Conservation (phyloP, 2,797 vertebrate species). For the Buceros bicornis region DNA sequence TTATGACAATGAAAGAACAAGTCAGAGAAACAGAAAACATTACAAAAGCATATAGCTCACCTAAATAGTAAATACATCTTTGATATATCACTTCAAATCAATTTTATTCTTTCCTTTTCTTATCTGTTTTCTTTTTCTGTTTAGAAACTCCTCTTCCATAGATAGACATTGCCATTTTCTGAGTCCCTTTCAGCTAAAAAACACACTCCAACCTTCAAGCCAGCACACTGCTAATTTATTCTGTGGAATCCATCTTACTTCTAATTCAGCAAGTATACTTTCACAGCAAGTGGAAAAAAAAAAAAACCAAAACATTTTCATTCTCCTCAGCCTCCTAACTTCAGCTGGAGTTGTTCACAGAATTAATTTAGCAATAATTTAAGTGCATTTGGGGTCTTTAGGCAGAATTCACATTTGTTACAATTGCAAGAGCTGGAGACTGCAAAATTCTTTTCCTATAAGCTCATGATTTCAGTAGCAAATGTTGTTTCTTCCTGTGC, state of each 20-base stretch:
- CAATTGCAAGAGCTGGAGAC: not conserved
- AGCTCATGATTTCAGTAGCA: not conserved
- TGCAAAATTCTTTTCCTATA: not conserved
- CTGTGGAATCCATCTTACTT: not conserved
- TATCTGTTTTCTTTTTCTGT: not conserved
- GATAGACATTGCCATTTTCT: not conserved
- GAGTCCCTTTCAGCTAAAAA: not conserved
- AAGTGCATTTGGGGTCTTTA: not conserved
- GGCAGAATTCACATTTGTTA: not conserved
- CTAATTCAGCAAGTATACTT: not conserved
- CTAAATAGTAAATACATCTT: not conserved
- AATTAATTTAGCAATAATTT: constrained; percentile 1
- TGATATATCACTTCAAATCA: not conserved
- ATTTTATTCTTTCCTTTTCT: not conserved
- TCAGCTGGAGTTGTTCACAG: not conserved
- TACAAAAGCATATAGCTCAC: not conserved
- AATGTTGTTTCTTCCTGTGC: not conserved
- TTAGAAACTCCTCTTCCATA: not conserved
- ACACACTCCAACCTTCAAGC: not conserved
- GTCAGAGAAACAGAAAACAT: not conserved
- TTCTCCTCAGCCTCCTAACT: not conserved
- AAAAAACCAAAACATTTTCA: not conserved
- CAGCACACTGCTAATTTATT: not conserved
- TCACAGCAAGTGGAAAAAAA: not conserved
- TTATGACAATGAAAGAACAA: not conserved